Evolutionary conservation across 2,888 invertebrate species (phyloP).

Genomic region (Archaeoteleia sp.): DNA sequence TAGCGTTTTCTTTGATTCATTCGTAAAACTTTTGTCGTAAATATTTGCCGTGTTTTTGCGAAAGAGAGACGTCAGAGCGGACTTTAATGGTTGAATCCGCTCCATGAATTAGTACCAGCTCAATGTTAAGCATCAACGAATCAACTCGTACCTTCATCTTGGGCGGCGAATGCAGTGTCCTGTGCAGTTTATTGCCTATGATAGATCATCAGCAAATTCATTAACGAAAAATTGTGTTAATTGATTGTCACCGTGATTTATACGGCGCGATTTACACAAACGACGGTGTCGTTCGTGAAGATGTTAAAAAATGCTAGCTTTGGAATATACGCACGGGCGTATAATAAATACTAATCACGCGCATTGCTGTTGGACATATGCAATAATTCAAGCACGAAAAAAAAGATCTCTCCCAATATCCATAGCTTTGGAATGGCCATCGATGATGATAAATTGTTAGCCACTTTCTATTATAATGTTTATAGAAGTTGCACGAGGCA

Average conservation of each 20-base stretch:
- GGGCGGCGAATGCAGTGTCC: no score
- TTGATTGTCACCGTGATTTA: constrained; percentile 57
- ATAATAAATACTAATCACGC: constrained; percentile 44
- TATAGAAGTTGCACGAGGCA: constrained; percentile 30
- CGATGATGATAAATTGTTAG: constrained; percentile 39
- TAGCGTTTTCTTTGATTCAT: no score
- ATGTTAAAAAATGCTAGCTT: constrained; percentile 20
- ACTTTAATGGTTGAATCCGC: no score
- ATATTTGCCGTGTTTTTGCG: no score
- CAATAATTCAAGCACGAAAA: constrained; percentile 30
- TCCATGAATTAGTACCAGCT: no score
- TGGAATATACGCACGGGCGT: constrained; percentile 30
- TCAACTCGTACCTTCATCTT: no score
- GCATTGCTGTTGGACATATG: constrained; percentile 33
- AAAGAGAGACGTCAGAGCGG: no score
- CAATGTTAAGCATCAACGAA: no score
- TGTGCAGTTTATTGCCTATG: no score
- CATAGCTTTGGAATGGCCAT: constrained; percentile 18
- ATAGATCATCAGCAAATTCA: no score
- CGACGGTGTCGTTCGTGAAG: constrained; percentile 37
- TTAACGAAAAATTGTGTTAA: constrained; percentile 61
- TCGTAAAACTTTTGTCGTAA: no score
- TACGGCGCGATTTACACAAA: constrained; percentile 46
- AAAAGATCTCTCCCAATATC: constrained; percentile 24
- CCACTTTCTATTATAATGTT: constrained; percentile 34